Percentiles rank a stretch among this genome's conserved stretches.
Conservation (phyloP, 2,797 vertebrate species). For the Acrossocheilus wenchowensis region DNA sequence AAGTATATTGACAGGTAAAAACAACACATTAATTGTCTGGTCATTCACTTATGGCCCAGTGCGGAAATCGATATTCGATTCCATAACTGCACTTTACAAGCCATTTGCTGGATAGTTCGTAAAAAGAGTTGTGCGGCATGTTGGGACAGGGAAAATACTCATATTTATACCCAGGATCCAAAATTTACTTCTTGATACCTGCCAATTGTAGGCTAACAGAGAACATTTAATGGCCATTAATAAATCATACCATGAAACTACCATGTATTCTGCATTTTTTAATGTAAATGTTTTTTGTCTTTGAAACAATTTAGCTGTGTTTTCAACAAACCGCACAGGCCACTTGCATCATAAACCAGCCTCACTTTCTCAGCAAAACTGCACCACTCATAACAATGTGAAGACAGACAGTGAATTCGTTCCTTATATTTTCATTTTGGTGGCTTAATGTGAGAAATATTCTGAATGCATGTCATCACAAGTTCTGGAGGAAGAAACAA, state of each 20-base stretch:
- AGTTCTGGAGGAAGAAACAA: not conserved
- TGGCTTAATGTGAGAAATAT: not conserved
- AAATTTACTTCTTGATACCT: not conserved
- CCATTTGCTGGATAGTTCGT: not conserved
- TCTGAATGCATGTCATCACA: not conserved
- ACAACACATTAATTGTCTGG: not conserved
- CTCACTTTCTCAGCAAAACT: not conserved
- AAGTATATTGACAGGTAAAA: not conserved
- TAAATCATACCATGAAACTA: not conserved
- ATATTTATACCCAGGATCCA: not conserved
- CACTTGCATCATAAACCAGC: not conserved
- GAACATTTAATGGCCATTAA: not conserved
- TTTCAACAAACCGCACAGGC: not conserved
- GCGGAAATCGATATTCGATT: not conserved
- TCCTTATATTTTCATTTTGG: not conserved
- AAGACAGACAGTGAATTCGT: not conserved
- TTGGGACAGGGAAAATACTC: not conserved
- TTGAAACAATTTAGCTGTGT: not conserved
- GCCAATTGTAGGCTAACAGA: not conserved
- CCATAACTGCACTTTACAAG: not conserved
- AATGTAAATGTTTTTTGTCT: not conserved
- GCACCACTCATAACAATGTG: not conserved
- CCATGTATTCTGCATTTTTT: not conserved
- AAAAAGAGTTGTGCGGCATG: not conserved
- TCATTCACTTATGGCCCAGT: not conserved